Evolutionary conservation across 2,888 invertebrate species (phyloP), one percentile per base, ranked within the genome.

Genomic region (Thelaira solivaga): DNA sequence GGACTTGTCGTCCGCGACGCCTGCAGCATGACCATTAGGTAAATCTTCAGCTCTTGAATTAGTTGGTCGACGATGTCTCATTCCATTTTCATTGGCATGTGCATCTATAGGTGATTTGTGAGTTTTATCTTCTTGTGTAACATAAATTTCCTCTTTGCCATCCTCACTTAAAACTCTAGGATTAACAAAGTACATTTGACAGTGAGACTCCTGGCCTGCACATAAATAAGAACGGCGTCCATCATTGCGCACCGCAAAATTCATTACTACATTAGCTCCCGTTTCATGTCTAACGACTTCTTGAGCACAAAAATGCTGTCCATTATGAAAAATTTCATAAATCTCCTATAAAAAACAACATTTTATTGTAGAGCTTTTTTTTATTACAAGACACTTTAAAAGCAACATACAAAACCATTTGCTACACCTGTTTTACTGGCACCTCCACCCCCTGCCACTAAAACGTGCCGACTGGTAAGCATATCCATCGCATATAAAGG

Each of bases 381-480:
- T 1, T 4, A 34, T 34, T 34, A 34, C 10, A 26, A 41, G 10
- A n/a, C 6, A 16, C 4, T 16, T 41, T 2, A 7, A 26, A 7
- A 7, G 5, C 5, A 1, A 8, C 11, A 29, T 90, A 97, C 98
- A 90, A 99, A 96, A 88, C 97, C 97, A 92, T 99, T 99, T 36
- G 95, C 95, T 68, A 99, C 96, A 65, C 99, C 99, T 49, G 98
- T 98, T 89, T 97, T 98, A 13, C 98, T 94, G 36, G 96, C 94
- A 71, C 99, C 99, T 76, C 99, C 99, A 65, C 99, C 99, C 65
- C 99, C 99, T 80, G 96, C 98, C 53, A 99, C 97, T 78, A 99
- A 90, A 84, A 99, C 94, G 90, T 98, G 97, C 82, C 97, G 92
- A 89, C 95, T 96, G 29, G 96, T 96, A 75, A 98, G 90, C 91